Evolutionary conservation across 2,113 vertebrate genomes (phyloP).

Genomic region (Anguilla japonica): DNA sequence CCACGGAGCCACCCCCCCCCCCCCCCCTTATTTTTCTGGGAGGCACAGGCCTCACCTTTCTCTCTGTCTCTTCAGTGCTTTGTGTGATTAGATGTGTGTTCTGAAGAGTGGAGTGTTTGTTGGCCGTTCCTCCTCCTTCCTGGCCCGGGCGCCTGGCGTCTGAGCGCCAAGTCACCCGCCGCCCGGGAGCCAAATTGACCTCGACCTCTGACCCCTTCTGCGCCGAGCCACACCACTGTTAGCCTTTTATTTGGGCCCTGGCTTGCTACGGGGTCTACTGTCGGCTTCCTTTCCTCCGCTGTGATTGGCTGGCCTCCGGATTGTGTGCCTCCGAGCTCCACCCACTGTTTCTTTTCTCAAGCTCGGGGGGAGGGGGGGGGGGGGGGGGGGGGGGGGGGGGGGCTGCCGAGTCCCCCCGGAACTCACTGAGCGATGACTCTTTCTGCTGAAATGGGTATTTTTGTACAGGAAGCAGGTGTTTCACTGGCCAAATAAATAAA

Average conservation of each 20-base stretch:
- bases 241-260: background rate
- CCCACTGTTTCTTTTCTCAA: background rate
- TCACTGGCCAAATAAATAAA: background rate
- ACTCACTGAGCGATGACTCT: background rate
- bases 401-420: background rate
- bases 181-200: too few relatives aligned
- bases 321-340: background rate
- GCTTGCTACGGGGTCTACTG: background rate
- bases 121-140: background rate
- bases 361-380: background rate
- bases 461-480: background rate
- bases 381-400: too few relatives aligned
- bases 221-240: too few relatives aligned
- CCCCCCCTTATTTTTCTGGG: too few relatives aligned
- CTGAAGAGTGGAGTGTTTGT: background rate
- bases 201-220: too few relatives aligned
- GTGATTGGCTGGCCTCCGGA: background rate
- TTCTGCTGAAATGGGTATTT: background rate
- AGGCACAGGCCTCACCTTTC: background rate
- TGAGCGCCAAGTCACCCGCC: too few relatives aligned
- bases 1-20: too few relatives aligned
- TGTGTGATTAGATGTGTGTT: background rate
- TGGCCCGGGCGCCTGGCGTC: background rate
- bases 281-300: background rate
- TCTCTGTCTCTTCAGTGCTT: background rate